phyloP scores from a whole-genome alignment of 1,140 invertebrate genomes.

The Dryas iulia region DNA sequence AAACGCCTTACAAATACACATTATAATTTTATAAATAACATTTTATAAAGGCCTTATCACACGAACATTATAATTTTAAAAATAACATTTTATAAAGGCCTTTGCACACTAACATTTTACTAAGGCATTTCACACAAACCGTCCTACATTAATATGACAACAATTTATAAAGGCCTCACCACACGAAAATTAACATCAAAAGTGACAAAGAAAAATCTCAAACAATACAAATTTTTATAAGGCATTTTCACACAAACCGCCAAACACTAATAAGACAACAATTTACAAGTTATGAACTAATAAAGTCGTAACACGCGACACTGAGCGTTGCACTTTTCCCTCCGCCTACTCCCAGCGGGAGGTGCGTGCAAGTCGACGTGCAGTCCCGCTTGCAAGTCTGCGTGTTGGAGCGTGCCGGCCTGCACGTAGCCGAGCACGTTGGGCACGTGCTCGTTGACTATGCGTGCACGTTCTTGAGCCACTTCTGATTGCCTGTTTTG shows the following conservation, averaged over 20 bases:
- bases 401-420: slow-evolving; percentile 40
- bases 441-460: slow-evolving; percentile 53
- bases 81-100: neutral
- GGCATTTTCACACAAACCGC: neutral
- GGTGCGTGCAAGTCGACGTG: slow-evolving; percentile 25
- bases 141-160: no score
- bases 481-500: slow-evolving; percentile 53
- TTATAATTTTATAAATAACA: neutral
- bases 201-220: neutral
- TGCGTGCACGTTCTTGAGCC: slow-evolving; percentile 48
- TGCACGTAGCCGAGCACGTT: slow-evolving; percentile 54
- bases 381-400: slow-evolving; percentile 30
- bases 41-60: neutral
- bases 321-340: slow-evolving; percentile 53
- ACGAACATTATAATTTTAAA: neutral
- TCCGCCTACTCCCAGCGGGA: slow-evolving; percentile 6
- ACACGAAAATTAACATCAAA: neutral
- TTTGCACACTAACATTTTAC: no score
- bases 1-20: no score
- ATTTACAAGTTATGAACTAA: no score
- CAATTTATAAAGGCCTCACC: neutral
- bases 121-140: no score
- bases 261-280: no score
- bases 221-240: neutral
- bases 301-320: slow-evolving; percentile 32